Conservation (phyloP, 2,797 vertebrate genomes). For the Spizella passerina region DNA sequence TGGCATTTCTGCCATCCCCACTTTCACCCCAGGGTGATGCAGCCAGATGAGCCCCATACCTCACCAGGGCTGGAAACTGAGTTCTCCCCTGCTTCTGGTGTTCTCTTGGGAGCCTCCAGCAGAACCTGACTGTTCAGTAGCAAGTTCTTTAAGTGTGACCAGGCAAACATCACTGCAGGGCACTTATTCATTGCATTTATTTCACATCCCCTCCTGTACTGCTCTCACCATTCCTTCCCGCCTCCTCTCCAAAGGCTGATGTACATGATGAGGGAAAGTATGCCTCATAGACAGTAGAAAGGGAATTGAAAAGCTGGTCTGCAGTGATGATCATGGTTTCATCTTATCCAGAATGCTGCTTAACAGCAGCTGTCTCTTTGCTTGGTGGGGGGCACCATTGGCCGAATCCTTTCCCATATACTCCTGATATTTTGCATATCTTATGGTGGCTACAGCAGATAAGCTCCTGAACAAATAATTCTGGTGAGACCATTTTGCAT, state of each 20-base stretch:
- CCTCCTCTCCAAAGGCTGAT: neutral
- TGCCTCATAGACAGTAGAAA: neutral
- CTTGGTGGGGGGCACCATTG: neutral
- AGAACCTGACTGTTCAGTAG: neutral
- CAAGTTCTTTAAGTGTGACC: neutral
- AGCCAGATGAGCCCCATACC: neutral
- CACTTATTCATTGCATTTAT: neutral
- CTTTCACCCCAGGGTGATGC: neutral
- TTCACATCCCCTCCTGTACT: neutral
- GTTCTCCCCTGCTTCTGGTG: neutral
- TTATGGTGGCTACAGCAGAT: neutral
- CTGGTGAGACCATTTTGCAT: slow-evolving; percentile 21
- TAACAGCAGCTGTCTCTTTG: neutral
- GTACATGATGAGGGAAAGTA: neutral
- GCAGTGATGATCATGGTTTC: neutral
- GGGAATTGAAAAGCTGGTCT: neutral
- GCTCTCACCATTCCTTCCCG: neutral
- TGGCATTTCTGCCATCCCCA: neutral
- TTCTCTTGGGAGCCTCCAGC: neutral
- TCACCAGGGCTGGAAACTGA: neutral
- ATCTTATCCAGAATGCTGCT: neutral
- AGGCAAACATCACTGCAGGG: neutral
- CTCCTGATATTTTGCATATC: neutral
- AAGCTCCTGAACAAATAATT: slow-evolving; percentile 25
- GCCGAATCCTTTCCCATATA: neutral